Percentiles rank a stretch among this genome's conserved stretches.
Evolutionary conservation across 2,888 invertebrate genomes (phyloP).

Genomic region (Lamproptera curius): DNA sequence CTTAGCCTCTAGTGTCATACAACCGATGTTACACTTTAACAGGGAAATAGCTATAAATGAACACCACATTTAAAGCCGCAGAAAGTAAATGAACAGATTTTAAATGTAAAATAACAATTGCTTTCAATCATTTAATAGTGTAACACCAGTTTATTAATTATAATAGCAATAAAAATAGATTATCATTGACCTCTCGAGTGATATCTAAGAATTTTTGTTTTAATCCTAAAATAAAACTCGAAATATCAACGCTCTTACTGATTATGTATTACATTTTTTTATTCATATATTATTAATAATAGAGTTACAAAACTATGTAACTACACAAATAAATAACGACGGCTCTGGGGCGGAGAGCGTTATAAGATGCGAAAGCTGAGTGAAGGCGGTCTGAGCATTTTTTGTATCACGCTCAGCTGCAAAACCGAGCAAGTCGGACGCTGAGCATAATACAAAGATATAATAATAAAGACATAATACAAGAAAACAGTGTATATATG

Average conservation of each 20-base stretch:
- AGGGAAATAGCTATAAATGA: not conserved
- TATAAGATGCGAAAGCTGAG: slow-evolving; percentile 32
- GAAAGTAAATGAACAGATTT: too few relatives aligned
- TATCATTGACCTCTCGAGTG: slow-evolving; percentile 1
- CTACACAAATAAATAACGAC: slow-evolving; percentile 7
- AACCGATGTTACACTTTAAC: slow-evolving; percentile 15
- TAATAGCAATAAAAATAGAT: slow-evolving; percentile 10
- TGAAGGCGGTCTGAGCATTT: slow-evolving; percentile 21
- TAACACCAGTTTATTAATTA: slow-evolving; percentile 1
- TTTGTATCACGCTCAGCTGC: slow-evolving; percentile 3
- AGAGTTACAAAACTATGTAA: not conserved
- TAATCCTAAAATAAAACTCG: not conserved
- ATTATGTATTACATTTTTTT: not conserved
- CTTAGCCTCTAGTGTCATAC: slow-evolving; percentile 55
- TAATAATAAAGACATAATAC: not conserved
- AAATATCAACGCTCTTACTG: slow-evolving; percentile 8
- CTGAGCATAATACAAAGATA: slow-evolving; percentile 7
- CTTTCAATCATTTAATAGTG: slow-evolving; percentile 6
- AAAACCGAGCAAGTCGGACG: not conserved
- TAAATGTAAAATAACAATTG: too few relatives aligned
- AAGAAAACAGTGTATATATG: not conserved
- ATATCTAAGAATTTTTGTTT: slow-evolving; percentile 11
- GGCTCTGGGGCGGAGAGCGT: slow-evolving; percentile 34
- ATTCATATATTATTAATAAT: not conserved
- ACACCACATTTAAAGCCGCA: too few relatives aligned